Evolutionary conservation across 1,140 invertebrate genomes (phyloP), one percentile per base, ranked within the genome.

Genomic region (Pseudomyrmex dendroicus): DNA sequence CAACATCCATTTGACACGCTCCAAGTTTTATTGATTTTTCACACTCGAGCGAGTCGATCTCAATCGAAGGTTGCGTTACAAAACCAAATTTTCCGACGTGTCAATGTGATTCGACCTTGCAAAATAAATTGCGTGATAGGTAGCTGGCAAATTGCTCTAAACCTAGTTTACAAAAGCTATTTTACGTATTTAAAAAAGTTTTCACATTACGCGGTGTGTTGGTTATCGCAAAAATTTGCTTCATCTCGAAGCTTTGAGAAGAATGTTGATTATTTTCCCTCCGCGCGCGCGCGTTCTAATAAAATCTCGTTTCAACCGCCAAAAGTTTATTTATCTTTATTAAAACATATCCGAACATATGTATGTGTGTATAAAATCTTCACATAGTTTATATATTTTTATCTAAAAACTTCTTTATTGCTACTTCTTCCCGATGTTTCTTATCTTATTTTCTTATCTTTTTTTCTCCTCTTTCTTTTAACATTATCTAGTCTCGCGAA

Each of bases 11-110:
- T 62, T 61, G 57, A 50, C 68, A 61, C 13, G 13, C 7, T 57
- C 17, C n/a, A 61, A 3, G n/a, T 61, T 82, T 82, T 35, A 82
- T 73, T 63, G 56, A 73, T 82, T 82, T 63, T 52, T 13, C 64
- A 8, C 10, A 7, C 1, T 61, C 46, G 10, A 62, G 22, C 66
- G n/a, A 56, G 46, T 52, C 22, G 73, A 82, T 73, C 59, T 76
- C 25, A n/a, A 76, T 64, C 25, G 12, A 74, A 35, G 20, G 25
- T 9, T 12, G 25, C 15, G 2, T 57, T 2, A 52, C 22, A 25
- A 68, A 35, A 35, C 35, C 64, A 25, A 1, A 12, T 67, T 56
- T 77, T 78, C 17, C 8, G 5, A 57, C 8, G 8, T 9, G 1
- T 13, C 22, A 35, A 64, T 64, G 20, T 77, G 66, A 56, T 57